phyloP scores from a whole-genome alignment of 2,797 vertebrate genomes.

The Myotis pilosus region DNA sequence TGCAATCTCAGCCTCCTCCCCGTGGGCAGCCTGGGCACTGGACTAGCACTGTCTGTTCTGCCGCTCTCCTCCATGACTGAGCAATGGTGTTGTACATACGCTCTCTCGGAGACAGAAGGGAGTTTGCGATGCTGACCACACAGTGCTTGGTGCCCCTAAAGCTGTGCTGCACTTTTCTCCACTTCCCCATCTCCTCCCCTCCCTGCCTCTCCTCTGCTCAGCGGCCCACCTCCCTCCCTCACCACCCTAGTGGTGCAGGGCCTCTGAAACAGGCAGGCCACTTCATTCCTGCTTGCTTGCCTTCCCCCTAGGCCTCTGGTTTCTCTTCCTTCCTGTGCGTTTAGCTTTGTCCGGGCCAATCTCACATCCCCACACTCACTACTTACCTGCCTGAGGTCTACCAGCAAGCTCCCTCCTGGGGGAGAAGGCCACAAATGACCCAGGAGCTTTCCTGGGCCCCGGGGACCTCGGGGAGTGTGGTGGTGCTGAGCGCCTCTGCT shows the following conservation, averaged over 20 bases:
- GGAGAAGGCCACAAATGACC: neutral
- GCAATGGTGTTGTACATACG: neutral
- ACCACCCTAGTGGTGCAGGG: neutral
- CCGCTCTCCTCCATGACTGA: neutral
- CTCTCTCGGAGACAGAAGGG: neutral
- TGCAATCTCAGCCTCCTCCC: neutral
- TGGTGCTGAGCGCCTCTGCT: neutral
- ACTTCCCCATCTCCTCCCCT: fast-evolving
- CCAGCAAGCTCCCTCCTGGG: neutral
- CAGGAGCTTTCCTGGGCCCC: neutral
- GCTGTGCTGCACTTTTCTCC: neutral
- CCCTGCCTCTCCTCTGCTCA: neutral
- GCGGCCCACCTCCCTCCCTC: neutral
- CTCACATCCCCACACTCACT: neutral
- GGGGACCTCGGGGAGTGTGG: neutral
- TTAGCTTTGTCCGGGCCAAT: neutral
- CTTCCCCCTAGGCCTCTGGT: neutral
- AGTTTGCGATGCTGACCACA: too few species aligned
- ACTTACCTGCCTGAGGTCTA: neutral
- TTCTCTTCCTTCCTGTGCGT: neutral
- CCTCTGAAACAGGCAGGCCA: neutral
- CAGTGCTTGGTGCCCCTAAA: neutral
- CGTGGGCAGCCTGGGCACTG: neutral
- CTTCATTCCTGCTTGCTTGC: neutral
- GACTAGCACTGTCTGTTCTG: neutral